Base-by-base conservation (phyloP, 1,140 invertebrate species). In the Lerema accius region DNA sequence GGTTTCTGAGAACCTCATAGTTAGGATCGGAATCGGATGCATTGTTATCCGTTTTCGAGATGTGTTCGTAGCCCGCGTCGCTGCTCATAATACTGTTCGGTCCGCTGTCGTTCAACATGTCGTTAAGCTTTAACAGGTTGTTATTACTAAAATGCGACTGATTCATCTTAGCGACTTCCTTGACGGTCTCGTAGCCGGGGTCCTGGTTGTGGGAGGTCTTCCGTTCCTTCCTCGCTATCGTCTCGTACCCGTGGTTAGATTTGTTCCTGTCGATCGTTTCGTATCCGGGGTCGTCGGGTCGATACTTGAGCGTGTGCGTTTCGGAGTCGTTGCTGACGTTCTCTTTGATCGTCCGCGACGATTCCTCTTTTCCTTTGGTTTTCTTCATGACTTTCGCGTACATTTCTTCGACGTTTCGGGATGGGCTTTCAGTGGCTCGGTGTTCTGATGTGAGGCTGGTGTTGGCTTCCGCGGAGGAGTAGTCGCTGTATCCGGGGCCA, bases 351-450 rank as follows among this genome's bases (percentile, higher is more conserved):
- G 76, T 80, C 16, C 71, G 69, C 0, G 43, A 37, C 1, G 63
- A 39, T 11, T 88, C 87, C 15, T 88, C 84, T 65, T 82, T 84
- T 26, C 80, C 62, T 70, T 92, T 91, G 16, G 92, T 92, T 78
- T 94, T 94, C 73, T 96, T 95, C 73, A 94, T 93, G 0, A 97
- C 96, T 91, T 97, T 97, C 0, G 96, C 96, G 79, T 97, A 97
- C 94, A 97, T 96, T 69, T 96, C 96, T 75, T 97, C 96, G 0
- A 96, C 73, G 71, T 95, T 95, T 61, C 94, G 93, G 1, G 93
- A 92, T 0, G 92, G 92, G 76, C 92, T 93, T 55, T 91, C 88
- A 0, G 94, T 94, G 4, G 92, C 92, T n/a, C 94, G 93, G 5
- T 94, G 93, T 49, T 95, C 84, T 0, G 80, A 85, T 35, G 62